Percentiles rank a stretch among this genome's conserved stretches.
Evolutionary conservation across 1,140 invertebrate genomes (phyloP).

Genomic region (Helicoverpa armigera): DNA sequence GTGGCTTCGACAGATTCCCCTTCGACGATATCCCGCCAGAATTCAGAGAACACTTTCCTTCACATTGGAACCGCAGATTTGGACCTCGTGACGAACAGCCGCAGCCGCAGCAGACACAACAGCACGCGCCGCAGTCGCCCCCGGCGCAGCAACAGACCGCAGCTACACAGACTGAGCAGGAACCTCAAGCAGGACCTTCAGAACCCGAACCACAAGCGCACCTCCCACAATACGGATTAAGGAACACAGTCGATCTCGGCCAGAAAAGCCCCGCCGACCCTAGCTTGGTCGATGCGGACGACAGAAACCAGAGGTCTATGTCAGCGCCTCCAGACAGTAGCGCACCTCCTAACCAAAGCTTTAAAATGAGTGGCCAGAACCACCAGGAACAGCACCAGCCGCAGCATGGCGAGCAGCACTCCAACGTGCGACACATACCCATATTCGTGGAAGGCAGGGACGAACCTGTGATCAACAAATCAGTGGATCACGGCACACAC

Average conservation of each 20-base stretch:
- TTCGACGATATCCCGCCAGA: conserved; percentile 88
- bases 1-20: conserved; percentile 87
- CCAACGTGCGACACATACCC: conserved; percentile 92
- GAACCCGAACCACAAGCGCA: conserved; percentile 63
- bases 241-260: conserved; percentile 92
- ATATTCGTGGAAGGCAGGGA: conserved; percentile 95
- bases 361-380: conserved; percentile 81
- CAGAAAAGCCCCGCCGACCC: conserved; percentile 88
- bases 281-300: conserved; percentile 85
- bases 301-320: conserved; percentile 89
- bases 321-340: conserved; percentile 89
- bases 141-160: conserved; percentile 75
- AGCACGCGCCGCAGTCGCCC: conserved; percentile 62
- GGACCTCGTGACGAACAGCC: conserved; percentile 69
- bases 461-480: conserved; percentile 90
- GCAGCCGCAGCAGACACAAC: conserved; percentile 60
- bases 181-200: conserved; percentile 64
- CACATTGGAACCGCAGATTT: conserved; percentile 84
- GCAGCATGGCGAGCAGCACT: conserved; percentile 67
- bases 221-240: conserved; percentile 90
- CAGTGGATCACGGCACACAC: conserved; percentile 75
- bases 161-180: conserved; percentile 85
- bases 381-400: conserved; percentile 73
- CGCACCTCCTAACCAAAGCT: conserved; percentile 66
- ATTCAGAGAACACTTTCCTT: conserved; percentile 88